Percentiles rank a stretch among this genome's conserved stretches.
Evolutionary conservation across 2,888 invertebrate genomes (phyloP).

Genomic region (Eristalinus sepulchralis): DNA sequence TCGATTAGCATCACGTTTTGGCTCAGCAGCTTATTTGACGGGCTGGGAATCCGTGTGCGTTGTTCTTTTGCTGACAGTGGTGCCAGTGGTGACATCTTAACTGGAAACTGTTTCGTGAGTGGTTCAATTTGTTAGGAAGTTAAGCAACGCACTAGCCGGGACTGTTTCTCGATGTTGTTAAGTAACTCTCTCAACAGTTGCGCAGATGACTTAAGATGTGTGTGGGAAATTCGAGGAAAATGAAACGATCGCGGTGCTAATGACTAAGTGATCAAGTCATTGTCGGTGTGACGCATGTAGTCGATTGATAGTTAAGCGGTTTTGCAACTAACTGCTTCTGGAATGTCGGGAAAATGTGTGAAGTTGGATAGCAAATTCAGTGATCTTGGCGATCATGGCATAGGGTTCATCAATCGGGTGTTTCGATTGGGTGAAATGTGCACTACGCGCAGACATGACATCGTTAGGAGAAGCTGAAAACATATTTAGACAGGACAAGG

Average conservation of each 20-base stretch:
- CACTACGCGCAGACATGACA: background rate
- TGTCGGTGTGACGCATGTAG: background rate
- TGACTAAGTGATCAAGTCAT: background rate
- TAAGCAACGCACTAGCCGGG: too few species aligned
- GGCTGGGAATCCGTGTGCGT: background rate
- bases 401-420: too few species aligned
- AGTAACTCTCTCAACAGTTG: background rate
- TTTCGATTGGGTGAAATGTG: too few species aligned
- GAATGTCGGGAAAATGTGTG: background rate
- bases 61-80: background rate
- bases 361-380: background rate
- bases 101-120: background rate
- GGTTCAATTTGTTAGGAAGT: too few species aligned
- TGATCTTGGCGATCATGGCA: too few species aligned
- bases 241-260: background rate
- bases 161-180: background rate
- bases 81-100: background rate
- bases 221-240: background rate
- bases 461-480: background rate
- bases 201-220: background rate
- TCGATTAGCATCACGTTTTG: background rate
- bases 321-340: background rate
- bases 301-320: background rate
- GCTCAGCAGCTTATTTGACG: background rate
- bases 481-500: too few species aligned